Conservation (phyloP, 2,797 vertebrate species). For the Mormyrops boulengeri region DNA sequence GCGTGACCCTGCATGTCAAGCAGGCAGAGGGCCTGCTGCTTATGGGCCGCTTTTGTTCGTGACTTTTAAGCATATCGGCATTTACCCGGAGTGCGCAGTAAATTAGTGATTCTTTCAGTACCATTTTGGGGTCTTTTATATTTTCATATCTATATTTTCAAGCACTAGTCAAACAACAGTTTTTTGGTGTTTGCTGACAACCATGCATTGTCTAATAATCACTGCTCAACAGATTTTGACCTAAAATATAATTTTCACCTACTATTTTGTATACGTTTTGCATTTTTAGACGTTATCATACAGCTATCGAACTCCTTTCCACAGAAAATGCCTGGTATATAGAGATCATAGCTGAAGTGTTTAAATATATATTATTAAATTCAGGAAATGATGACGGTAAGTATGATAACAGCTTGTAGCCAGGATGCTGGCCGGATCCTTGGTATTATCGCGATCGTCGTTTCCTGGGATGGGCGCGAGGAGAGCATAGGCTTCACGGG, state of each 20-base stretch:
- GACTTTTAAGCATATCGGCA: neutral
- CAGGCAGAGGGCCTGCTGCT: neutral
- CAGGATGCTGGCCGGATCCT: neutral
- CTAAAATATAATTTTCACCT: neutral
- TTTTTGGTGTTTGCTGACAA: neutral
- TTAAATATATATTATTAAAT: neutral
- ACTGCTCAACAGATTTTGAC: neutral
- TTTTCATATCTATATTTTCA: neutral
- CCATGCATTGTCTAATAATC: neutral
- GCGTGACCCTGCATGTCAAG: neutral
- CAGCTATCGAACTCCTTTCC: neutral
- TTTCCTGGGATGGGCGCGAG: neutral
- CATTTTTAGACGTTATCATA: neutral
- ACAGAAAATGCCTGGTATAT: neutral
- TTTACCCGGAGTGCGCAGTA: neutral
- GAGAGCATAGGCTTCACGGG: neutral
- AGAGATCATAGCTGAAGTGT: neutral
- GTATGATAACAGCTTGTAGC: neutral
- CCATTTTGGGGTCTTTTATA: neutral
- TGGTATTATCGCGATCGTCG: neutral
- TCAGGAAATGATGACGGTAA: neutral
- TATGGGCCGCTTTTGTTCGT: neutral
- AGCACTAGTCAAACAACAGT: neutral
- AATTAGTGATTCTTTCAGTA: neutral
- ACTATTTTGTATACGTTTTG: neutral